Evolutionary conservation across 1,140 invertebrate species (phyloP).

Genomic region (Heliconius eleuchia): DNA sequence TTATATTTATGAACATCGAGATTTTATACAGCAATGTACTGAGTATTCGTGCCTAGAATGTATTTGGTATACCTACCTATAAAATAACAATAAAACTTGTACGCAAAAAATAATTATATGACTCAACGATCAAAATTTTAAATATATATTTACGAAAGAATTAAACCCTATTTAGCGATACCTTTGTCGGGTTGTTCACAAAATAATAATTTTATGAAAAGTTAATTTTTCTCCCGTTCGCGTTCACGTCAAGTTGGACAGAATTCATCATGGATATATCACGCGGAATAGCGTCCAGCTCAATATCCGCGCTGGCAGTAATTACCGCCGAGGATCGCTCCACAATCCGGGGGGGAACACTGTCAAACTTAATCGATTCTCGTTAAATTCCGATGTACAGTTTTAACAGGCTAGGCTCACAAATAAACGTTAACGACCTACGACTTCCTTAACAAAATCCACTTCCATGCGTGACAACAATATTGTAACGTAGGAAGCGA

Average conservation of each 20-base stretch:
- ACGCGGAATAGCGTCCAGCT: conserved; percentile 47
- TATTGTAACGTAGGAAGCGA: conserved; percentile 32
- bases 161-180: background rate
- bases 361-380: conserved; percentile 75
- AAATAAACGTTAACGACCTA: conserved; percentile 43
- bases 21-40: too few relatives aligned
- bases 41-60: too few relatives aligned
- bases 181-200: background rate
- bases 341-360: conserved; percentile 57
- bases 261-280: conserved; percentile 70
- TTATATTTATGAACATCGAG: too few relatives aligned
- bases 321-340: conserved; percentile 62
- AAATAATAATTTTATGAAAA: background rate
- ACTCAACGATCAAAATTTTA: too few relatives aligned
- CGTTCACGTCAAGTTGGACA: conserved; percentile 60
- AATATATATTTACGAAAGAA: background rate
- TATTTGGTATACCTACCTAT: too few relatives aligned
- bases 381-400: conserved; percentile 53
- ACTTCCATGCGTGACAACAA: conserved; percentile 32
- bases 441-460: conserved; percentile 26
- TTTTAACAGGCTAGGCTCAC: conserved; percentile 43
- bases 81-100: too few relatives aligned
- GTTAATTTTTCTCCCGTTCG: conserved; percentile 31
- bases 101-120: too few relatives aligned
- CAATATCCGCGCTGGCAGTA: conserved; percentile 61